Conservation (phyloP, 2,888 invertebrate species). For the Parnassius mnemosyne region DNA sequence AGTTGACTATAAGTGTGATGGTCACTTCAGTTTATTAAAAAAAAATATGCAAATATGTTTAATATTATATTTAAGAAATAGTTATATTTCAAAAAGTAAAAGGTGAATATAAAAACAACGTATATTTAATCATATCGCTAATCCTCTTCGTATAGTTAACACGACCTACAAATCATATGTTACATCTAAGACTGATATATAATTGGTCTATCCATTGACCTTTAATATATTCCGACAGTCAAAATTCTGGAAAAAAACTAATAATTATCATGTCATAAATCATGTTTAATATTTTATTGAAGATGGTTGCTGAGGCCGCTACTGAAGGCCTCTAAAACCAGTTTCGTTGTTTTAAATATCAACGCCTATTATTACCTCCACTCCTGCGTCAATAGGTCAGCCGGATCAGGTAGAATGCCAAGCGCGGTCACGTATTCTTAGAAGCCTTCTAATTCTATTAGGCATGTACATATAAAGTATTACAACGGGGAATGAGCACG, state of each 20-base stretch:
- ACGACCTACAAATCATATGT: constrained; percentile 11
- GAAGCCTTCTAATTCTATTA: constrained; percentile 21
- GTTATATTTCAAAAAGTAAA: too few relatives aligned
- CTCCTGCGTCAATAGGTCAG: constrained; percentile 45
- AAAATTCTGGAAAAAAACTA: constrained; percentile 48
- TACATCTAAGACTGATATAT: constrained; percentile 3
- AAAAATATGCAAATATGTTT: too few relatives aligned
- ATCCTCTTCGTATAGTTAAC: not conserved
- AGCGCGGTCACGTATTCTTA: constrained; percentile 36
- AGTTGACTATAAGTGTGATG: too few relatives aligned
- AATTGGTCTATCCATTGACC: constrained; percentile 7
- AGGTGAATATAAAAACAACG: too few relatives aligned
- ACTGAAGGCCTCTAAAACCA: constrained; percentile 55
- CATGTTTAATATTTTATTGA: constrained; percentile 39
- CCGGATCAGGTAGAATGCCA: constrained; percentile 46
- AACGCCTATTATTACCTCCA: constrained; percentile 70
- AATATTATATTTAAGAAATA: too few relatives aligned
- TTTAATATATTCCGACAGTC: constrained; percentile 20
- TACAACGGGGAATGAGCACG: too few relatives aligned
- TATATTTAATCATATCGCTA: too few relatives aligned
- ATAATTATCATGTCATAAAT: constrained; percentile 40
- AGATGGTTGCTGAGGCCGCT: constrained; percentile 38
- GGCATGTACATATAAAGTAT: not conserved
- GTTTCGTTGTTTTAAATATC: constrained; percentile 66
- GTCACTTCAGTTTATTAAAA: too few relatives aligned